phyloP scores from a whole-genome alignment of 2,888 invertebrate species.

The Orchesellides sinensis region DNA sequence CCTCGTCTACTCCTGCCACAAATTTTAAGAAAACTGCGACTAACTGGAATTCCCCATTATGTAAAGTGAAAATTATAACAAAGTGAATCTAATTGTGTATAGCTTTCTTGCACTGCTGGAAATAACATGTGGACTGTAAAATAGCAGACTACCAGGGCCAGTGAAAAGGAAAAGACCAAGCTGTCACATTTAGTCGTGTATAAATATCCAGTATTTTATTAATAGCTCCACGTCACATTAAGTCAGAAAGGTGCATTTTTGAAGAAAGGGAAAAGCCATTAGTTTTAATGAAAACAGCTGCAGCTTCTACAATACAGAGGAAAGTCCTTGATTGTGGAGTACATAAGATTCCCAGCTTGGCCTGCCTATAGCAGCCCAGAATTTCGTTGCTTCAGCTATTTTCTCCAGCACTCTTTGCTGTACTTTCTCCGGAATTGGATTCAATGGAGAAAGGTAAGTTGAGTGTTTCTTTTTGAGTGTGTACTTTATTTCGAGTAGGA shows the following conservation, averaged over 20 bases:
- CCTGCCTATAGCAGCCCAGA: neutral
- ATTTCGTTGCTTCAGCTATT: too few relatives aligned
- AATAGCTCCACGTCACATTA: slow-evolving; percentile 51
- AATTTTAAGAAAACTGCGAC: too few relatives aligned
- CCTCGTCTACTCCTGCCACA: neutral
- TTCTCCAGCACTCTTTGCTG: neutral
- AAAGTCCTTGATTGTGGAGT: slow-evolving; percentile 1
- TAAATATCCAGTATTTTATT: slow-evolving; percentile 14
- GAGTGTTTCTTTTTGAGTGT: slow-evolving; percentile 39
- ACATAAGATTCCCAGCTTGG: neutral
- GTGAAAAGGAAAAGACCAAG: neutral
- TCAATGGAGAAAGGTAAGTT: slow-evolving; percentile 23
- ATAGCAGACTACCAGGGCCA: neutral
- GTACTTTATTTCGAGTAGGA: slow-evolving; percentile 49
- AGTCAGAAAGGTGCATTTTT: slow-evolving; percentile 13
- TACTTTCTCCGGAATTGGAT: slow-evolving; percentile 22
- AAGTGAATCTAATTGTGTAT: neutral
- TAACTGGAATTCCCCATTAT: neutral
- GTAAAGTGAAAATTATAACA: neutral
- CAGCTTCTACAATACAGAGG: slow-evolving; percentile 1
- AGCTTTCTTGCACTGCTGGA: neutral
- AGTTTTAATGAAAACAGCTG: slow-evolving; percentile 61
- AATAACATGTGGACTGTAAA: neutral
- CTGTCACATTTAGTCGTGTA: neutral
- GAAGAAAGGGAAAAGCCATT: slow-evolving; percentile 29